Conservation (phyloP, 2,113 vertebrate genomes). For the Macaca nemestrina region DNA sequence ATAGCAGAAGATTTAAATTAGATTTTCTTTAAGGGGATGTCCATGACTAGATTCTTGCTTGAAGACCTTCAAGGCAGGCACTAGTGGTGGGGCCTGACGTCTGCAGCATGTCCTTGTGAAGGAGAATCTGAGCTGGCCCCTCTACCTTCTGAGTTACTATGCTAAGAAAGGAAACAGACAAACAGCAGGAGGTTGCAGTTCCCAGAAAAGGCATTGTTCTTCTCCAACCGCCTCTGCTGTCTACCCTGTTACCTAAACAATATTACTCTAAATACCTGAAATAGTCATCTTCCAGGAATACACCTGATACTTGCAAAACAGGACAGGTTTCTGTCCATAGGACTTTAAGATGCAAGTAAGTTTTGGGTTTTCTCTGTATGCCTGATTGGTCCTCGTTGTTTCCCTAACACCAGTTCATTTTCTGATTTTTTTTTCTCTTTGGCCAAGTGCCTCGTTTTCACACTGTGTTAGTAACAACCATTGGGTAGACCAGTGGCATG, state of each 20-base stretch:
- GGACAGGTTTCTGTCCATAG: not conserved
- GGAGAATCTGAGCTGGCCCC: not conserved
- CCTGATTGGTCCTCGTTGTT: not conserved
- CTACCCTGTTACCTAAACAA: not conserved
- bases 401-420: not conserved
- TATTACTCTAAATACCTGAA: not conserved
- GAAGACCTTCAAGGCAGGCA: not conserved
- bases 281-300: not conserved
- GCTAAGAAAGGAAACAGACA: not conserved
- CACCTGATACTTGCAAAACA: not conserved
- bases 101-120: not conserved
- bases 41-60: not conserved
- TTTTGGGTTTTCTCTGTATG: not conserved
- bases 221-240: not conserved
- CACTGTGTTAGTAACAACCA: not conserved
- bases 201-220: not conserved
- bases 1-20: not conserved
- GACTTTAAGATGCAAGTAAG: not conserved
- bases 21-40: not conserved
- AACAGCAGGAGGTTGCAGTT: not conserved
- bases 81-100: rapidly evolving
- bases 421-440: not conserved
- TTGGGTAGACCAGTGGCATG: not conserved
- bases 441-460: not conserved
- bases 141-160: not conserved